Base-by-base conservation (phyloP, 2,888 invertebrate genomes). In the Villa cingulata region DNA sequence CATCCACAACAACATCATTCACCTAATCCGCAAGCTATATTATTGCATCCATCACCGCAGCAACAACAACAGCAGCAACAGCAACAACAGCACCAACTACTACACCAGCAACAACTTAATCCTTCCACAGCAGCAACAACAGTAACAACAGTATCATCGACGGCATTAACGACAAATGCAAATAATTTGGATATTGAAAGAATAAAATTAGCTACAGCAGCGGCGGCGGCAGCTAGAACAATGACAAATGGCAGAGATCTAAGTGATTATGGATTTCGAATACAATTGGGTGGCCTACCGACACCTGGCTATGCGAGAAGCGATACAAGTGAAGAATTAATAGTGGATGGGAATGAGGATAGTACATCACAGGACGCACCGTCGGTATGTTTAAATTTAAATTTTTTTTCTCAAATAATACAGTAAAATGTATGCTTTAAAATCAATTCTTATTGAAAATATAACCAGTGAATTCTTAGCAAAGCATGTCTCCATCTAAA, bases 211-310 rank as follows among this genome's bases (percentile, higher is more conserved):
- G 67, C 69, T 41, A 65, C 65, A 29, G 64, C 63, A 45, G 63
- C 58, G 7, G 57, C 59, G 19, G 60, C 61, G 23, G 64, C 63
- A 6, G 63, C 53, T 12, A 51, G 53, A 27, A 51, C 56, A 41
- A 56, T 56, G 38, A 48, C 56, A 32, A 53, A 55, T 53, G 45
- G 56, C 48, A 50, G 57, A 45, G 68, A 70, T 54, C 58, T 70
- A 51, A 68, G 68, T 44, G 70, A 70, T 58, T 70, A 68, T 51
- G 70, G 70, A 34, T 70, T 70, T 57, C 62, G 70, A 63, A 70
- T 70, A 66, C 70, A 70, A 52, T 56, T 70, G 55, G 69, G 69
- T 32, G 69, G 69, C 6, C 56, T 70, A 52, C 63, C 69, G 27
- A 62, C 68, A n/a, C 60, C 63, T 27, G 66, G 61, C 56, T 70